These are phyloP conservation scores for Drosophila subpulchrella DNA, from an alignment of 1,140 invertebrate genomes.

Conservation along the genomic window DNA sequence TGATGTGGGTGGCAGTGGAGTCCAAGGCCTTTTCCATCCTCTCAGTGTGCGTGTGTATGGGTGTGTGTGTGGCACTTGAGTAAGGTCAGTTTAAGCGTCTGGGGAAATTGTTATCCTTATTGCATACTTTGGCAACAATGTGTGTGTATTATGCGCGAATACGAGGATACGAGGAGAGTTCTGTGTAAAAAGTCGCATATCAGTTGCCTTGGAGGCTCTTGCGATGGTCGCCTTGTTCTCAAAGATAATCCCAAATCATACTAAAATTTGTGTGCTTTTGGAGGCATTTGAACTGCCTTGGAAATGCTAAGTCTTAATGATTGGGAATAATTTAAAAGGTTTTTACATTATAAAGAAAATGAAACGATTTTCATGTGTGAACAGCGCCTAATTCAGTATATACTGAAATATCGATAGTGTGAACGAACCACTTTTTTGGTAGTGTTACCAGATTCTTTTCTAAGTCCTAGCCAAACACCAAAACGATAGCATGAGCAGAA, in stretches of 20 bases:
- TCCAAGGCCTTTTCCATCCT: slow-evolving; percentile 16
- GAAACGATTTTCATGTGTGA: no score
- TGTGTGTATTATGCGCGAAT: slow-evolving; percentile 8
- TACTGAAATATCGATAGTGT: no score
- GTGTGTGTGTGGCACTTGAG: slow-evolving; percentile 56
- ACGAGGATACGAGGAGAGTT: slow-evolving; percentile 4
- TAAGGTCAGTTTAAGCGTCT: slow-evolving; percentile 72
- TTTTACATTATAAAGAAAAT: no score
- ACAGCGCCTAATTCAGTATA: no score
- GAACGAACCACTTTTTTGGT: no score
- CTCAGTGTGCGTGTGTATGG: slow-evolving; percentile 4
- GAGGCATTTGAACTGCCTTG: no score
- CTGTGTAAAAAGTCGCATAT: slow-evolving; percentile 16
- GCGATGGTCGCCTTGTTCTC: not conserved
- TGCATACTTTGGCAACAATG: slow-evolving; percentile 55
- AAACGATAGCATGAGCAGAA: no score
- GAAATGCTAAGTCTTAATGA: not conserved
- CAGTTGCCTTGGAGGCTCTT: slow-evolving; percentile 23
- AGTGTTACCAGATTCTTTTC: no score
- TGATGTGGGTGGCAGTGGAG: not conserved
- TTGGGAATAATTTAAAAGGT: no score
- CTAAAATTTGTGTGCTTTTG: slow-evolving; percentile 6
- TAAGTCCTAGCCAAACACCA: no score
- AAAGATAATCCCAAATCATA: slow-evolving; percentile 9
- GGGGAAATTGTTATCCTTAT: slow-evolving; percentile 78